These are phyloP conservation scores for Meta bourneti DNA, from an alignment of 2,888 invertebrate genomes.

Conservation along the genomic window DNA sequence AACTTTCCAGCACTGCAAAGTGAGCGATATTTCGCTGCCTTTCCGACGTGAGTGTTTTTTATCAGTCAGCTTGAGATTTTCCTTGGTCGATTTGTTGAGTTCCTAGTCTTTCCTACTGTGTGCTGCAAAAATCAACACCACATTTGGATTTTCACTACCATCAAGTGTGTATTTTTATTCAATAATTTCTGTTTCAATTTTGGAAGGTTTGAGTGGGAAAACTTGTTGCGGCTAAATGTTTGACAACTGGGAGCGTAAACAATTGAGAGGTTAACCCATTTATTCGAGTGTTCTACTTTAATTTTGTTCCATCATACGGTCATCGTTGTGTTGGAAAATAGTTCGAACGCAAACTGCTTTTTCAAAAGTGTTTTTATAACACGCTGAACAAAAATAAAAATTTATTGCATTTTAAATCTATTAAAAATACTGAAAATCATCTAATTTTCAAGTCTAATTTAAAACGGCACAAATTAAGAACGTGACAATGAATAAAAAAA, in stretches of 20 bases:
- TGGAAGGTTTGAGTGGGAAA: slow-evolving; percentile 29
- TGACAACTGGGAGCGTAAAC: slow-evolving; percentile 3
- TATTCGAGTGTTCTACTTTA: too few relatives aligned
- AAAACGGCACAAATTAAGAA: too few relatives aligned
- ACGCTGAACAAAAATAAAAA: too few relatives aligned
- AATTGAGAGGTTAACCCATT: too few relatives aligned
- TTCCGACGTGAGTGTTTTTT: slow-evolving; percentile 1
- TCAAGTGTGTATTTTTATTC: slow-evolving; percentile 25
- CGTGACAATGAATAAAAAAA: too few relatives aligned
- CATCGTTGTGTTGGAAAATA: too few relatives aligned
- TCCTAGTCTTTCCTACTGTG: background rate
- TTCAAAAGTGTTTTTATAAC: too few relatives aligned
- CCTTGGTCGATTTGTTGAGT: background rate
- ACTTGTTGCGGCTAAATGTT: slow-evolving; percentile 22
- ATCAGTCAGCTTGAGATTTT: background rate
- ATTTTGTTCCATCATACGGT: too few relatives aligned
- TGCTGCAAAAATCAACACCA: background rate
- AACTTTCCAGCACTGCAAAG: slow-evolving; percentile 30
- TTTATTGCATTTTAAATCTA: too few relatives aligned
- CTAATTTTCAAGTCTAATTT: too few relatives aligned
- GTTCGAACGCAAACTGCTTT: too few relatives aligned
- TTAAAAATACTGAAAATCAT: too few relatives aligned
- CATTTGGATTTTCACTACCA: slow-evolving; percentile 39
- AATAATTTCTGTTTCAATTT: background rate
- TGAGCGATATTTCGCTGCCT: slow-evolving; percentile 10